A percentile compares a stretch with the other conserved stretches of the same genome.
Conservation (phyloP, 2,113 vertebrate species). For the Catagonus wagneri region DNA sequence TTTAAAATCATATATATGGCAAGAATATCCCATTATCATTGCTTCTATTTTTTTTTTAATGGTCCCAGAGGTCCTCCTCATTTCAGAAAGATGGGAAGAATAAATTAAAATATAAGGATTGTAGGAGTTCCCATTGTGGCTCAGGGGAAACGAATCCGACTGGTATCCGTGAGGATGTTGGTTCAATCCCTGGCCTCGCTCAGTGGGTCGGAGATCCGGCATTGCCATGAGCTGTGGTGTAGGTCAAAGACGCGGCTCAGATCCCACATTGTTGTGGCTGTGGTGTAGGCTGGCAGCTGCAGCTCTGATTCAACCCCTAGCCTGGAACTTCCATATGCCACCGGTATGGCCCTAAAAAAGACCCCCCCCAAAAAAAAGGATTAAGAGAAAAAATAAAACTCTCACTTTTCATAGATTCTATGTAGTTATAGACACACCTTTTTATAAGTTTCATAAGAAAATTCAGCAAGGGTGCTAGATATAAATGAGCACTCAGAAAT, state of each 20-base stretch:
- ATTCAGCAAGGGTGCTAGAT: background rate
- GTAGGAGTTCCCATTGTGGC: too few species aligned
- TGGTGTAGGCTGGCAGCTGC: too few species aligned
- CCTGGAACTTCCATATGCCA: too few species aligned
- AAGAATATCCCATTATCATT: background rate
- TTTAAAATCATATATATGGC: background rate
- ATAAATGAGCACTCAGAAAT: background rate
- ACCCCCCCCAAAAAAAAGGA: background rate
- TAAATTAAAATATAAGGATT: background rate
- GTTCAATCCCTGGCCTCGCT: too few species aligned
- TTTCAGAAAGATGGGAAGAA: background rate
- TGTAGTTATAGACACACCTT: background rate
- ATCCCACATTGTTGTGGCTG: too few species aligned
- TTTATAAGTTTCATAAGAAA: background rate
- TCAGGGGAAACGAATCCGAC: too few species aligned
- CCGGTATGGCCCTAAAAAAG: too few species aligned
- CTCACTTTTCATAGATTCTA: background rate
- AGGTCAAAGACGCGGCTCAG: too few species aligned
- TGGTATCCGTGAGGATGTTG: too few species aligned
- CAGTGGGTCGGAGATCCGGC: too few species aligned
- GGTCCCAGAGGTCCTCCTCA: background rate
- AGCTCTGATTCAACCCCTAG: too few species aligned
- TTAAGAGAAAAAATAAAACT: background rate
- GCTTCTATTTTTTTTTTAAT: background rate
- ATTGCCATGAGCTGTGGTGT: too few species aligned